Evolutionary conservation across 1,140 invertebrate species (phyloP), one percentile per base, ranked within the genome.

Genomic region (Cotesia chilonis): DNA sequence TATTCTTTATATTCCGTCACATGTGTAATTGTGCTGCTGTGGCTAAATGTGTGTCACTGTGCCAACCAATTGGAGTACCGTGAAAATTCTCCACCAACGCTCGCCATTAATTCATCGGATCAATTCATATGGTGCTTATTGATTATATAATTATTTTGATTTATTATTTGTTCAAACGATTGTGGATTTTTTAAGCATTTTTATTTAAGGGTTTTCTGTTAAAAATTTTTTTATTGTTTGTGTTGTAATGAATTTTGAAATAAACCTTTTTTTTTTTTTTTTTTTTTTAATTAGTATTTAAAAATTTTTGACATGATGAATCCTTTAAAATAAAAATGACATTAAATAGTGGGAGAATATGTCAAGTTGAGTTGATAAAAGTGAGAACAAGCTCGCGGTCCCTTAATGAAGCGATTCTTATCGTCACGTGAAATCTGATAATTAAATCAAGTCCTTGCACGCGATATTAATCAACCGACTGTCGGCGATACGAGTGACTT

Each of bases 321-420:
- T 28, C 1, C 28, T 2, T 28, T 2, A 28, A 28, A 28, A 28
- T 28, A 28, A 28, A 28, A 28, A 28, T 28, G 2, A 28, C 2
- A 28, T 28, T 28, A 17, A 28, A 17, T 28, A 20, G 9, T 28
- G 6, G 20, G 14, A 9, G 57, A 57, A 14, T 52, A n/a, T 68
- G 14, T 55, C 12, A 37, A 57, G 35, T 52, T 52, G 12, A 35
- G 52, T 57, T 65, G 57, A 55, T 54, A 41, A 14, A 14, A 14
- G 12, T 35, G 41, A 60, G 51, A 36, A 17, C 20, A 59, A 35
- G 35, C 73, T 47, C 67, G 36, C 59, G 59, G 60, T 63, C 59
- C 36, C 71, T 80, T 83, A 81, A 84, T 81, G 78, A 82, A 83
- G 75, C 77, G 76, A 81, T 78, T 73, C 70, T 74, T 82, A 83